A percentile compares a stretch with the other conserved stretches of the same genome.
Evolutionary conservation across 2,113 vertebrate genomes (phyloP).

Genomic region (Hemiscyllium ocellatum): DNA sequence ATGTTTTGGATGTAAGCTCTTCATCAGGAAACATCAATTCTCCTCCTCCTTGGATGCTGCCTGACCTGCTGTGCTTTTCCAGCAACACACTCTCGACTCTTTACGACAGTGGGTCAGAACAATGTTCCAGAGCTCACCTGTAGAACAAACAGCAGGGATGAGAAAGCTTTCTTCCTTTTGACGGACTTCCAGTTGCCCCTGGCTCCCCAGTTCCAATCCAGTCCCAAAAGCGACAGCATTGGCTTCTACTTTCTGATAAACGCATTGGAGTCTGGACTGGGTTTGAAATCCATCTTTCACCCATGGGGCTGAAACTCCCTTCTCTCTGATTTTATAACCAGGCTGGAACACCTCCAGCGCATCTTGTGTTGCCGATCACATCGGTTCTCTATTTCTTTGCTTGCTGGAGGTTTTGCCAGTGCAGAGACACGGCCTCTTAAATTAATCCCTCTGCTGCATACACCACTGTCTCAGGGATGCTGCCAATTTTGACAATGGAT

Average conservation of each 20-base stretch:
- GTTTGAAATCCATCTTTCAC: background rate
- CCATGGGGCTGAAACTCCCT: background rate
- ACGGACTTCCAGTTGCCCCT: background rate
- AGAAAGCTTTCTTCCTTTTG: background rate
- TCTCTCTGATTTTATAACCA: background rate
- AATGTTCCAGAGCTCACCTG: background rate
- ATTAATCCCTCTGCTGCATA: background rate
- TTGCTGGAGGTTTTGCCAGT: background rate
- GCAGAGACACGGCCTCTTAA: background rate
- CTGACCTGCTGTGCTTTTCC: no score
- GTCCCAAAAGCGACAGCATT: background rate
- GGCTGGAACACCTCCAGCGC: background rate
- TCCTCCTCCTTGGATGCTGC: no score
- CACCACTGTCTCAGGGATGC: background rate
- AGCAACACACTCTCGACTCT: no score
- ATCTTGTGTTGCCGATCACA: background rate
- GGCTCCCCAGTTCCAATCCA: background rate
- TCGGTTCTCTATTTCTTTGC: background rate
- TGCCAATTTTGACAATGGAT: background rate
- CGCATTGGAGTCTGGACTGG: no score
- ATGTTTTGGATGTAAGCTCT: no score
- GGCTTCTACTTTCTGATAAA: background rate
- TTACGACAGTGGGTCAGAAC: background rate
- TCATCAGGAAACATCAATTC: no score
- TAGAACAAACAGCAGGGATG: background rate